Conservation (phyloP, 2,113 vertebrate species). For the Elanoides forficatus region DNA sequence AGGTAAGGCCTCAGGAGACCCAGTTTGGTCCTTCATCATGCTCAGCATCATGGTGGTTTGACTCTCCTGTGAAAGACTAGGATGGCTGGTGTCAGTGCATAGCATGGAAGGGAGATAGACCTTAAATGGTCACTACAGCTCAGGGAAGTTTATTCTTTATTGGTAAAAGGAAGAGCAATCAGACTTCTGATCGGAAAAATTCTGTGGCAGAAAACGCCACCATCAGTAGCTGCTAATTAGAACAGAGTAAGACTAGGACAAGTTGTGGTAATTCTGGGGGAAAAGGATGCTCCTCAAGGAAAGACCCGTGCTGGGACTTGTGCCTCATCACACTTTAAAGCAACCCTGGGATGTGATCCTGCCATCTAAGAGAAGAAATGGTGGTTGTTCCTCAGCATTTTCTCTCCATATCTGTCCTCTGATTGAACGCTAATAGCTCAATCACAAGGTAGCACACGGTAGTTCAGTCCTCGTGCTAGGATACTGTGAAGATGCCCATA, state of each 20-base stretch:
- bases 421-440: background rate
- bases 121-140: background rate
- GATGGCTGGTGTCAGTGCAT: background rate
- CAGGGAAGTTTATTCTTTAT: background rate
- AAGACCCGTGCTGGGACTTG: background rate
- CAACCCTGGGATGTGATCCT: background rate
- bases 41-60: background rate
- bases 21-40: background rate
- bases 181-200: background rate
- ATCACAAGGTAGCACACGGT: background rate
- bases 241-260: background rate
- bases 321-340: background rate
- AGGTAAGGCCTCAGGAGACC: conserved; percentile 70
- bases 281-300: background rate
- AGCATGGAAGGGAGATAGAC: background rate
- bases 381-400: background rate
- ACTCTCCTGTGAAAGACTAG: background rate
- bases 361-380: background rate
- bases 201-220: background rate
- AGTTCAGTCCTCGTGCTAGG: background rate
- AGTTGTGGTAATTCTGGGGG: background rate
- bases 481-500: background rate
- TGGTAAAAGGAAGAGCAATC: background rate
- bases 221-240: background rate
- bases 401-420: background rate